Evolutionary conservation across 2,113 vertebrate genomes (phyloP).

Genomic region (Ovis canadensis): DNA sequence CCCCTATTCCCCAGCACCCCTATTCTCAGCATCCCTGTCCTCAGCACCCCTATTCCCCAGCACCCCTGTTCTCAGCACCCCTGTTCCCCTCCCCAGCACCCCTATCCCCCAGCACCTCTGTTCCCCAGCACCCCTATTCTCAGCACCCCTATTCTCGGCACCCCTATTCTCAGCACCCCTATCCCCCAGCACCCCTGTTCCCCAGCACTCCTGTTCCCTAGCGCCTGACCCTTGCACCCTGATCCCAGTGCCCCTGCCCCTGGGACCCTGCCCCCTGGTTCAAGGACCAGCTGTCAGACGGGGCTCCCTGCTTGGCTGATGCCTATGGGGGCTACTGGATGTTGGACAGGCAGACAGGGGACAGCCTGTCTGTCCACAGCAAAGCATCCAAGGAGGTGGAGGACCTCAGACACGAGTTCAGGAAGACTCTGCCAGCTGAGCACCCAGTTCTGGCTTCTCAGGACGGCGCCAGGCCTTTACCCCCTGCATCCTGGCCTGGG

Average conservation of each 20-base stretch:
- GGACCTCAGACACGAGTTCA: too few relatives aligned
- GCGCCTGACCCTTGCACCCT: too few relatives aligned
- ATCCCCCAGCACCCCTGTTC: neutral
- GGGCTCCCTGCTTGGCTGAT: neutral
- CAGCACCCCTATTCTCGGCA: rapidly evolving
- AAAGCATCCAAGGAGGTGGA: neutral
- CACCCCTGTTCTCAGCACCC: neutral
- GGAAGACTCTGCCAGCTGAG: neutral
- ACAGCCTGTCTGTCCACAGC: neutral
- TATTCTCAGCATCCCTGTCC: neutral
- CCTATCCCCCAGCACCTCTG: neutral
- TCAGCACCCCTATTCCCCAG: neutral
- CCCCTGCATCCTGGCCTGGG: neutral
- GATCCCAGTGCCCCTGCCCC: neutral
- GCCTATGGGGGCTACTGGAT: neutral
- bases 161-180: neutral
- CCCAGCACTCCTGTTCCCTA: too few relatives aligned
- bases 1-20: neutral
- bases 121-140: neutral
- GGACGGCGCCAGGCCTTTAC: neutral
- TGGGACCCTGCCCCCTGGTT: neutral
- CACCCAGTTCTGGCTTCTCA: neutral
- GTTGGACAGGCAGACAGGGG: neutral
- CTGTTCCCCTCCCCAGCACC: too few relatives aligned
- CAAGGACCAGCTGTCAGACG: neutral